Evolutionary conservation across 2,797 vertebrate species (phyloP).

Genomic region (Dermochelys coriacea): DNA sequence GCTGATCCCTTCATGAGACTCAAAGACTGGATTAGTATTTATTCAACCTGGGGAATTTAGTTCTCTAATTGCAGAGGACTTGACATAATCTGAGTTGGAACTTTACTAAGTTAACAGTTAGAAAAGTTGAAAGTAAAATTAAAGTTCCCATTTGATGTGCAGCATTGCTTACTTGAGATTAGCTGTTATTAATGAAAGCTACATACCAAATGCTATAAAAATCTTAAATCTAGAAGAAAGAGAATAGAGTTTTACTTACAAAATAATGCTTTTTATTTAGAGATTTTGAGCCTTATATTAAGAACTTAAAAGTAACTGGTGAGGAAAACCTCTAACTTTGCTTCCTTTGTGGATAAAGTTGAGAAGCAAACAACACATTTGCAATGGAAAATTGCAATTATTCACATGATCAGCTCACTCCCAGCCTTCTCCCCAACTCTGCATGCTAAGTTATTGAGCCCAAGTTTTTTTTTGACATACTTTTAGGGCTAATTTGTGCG

Average conservation of each 20-base stretch:
- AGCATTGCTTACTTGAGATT: neutral
- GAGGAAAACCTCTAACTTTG: neutral
- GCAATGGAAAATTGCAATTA: neutral
- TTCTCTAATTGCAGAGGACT: neutral
- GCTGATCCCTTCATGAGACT: neutral
- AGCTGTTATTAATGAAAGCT: neutral
- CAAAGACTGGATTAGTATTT: constrained; percentile 7
- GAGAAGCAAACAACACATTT: neutral
- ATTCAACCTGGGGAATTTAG: neutral
- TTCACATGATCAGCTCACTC: neutral
- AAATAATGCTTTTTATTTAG: neutral
- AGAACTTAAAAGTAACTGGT: neutral
- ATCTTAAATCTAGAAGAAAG: neutral
- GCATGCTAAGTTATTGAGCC: neutral
- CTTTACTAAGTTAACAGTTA: neutral
- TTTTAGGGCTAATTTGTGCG: neutral
- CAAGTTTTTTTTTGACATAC: neutral
- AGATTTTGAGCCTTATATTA: neutral
- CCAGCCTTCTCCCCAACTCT: neutral
- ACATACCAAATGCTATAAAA: neutral
- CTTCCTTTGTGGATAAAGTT: neutral
- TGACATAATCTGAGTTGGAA: neutral
- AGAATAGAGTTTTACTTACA: neutral
- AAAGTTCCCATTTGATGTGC: neutral
- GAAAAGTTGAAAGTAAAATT: neutral